These are phyloP conservation scores for Pygathrix nemaeus DNA, from an alignment of 2,113 vertebrate genomes.

Conservation along the genomic window DNA sequence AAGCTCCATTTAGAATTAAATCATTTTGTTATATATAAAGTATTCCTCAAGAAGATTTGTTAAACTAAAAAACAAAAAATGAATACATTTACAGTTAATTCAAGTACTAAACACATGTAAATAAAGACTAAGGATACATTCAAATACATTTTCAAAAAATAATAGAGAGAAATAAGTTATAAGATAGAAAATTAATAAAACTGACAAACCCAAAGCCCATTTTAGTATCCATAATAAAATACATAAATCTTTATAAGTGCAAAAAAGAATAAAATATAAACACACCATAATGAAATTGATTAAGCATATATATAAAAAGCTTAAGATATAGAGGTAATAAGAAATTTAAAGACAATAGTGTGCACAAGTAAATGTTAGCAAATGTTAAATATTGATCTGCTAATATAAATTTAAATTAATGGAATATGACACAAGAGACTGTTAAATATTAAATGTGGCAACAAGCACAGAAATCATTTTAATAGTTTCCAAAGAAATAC, in stretches of 20 bases:
- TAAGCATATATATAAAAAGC: neutral
- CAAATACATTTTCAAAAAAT: neutral
- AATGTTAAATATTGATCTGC: neutral
- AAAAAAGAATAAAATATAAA: neutral
- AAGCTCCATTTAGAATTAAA: too few species aligned
- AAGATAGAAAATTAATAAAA: neutral
- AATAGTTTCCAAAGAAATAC: neutral
- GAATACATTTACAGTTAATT: neutral
- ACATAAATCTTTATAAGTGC: neutral
- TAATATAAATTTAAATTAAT: neutral
- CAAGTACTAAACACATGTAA: neutral
- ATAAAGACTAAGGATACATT: neutral
- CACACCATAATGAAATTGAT: neutral
- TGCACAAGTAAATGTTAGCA: neutral
- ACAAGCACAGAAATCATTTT: neutral
- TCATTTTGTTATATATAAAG: too few species aligned
- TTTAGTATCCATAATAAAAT: neutral
- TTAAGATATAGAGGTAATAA: neutral
- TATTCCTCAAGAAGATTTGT: neutral
- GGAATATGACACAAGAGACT: neutral
- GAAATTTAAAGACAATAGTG: neutral
- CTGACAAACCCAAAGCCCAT: neutral
- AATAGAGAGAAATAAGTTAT: neutral
- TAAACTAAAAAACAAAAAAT: neutral
- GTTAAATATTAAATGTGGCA: neutral